Percentiles rank a stretch among this genome's conserved stretches.
phyloP scores from a whole-genome alignment of 1,140 invertebrate genomes.

The Gonioctena quinquepunctata region DNA sequence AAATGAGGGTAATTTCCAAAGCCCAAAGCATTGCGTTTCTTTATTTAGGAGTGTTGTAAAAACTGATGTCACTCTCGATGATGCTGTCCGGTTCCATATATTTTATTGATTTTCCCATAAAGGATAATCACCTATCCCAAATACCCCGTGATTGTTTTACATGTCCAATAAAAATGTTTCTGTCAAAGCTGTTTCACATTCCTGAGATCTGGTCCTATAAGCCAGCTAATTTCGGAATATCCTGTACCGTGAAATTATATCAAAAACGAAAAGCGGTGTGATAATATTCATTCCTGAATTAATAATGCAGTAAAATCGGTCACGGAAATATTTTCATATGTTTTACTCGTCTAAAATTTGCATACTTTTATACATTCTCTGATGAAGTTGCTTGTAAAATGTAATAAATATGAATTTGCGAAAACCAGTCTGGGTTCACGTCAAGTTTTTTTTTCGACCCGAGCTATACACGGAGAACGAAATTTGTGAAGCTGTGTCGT shows the following conservation, averaged over 20 bases:
- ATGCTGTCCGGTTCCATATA: no score
- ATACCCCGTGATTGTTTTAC: no score
- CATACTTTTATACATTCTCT: conserved; percentile 15
- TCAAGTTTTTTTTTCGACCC: conserved; percentile 11
- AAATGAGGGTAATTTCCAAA: no score
- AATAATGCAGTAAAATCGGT: conserved; percentile 10
- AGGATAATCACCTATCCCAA: no score
- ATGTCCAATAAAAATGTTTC: no score
- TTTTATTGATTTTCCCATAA: no score
- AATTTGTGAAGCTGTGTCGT: neutral
- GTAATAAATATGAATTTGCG: conserved; percentile 12
- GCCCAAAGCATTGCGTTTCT: no score
- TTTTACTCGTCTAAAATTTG: conserved; percentile 9
- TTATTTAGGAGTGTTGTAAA: no score
- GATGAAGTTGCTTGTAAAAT: conserved; percentile 15
- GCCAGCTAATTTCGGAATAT: neutral
- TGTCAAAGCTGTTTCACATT: no score
- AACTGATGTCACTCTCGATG: no score
- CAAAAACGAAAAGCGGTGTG: conserved; percentile 1
- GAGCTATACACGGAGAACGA: neutral
- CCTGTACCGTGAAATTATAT: conserved; percentile 7
- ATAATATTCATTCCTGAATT: conserved; percentile 13
- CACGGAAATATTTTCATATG: conserved; percentile 16
- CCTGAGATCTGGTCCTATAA: no score
- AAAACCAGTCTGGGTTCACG: conserved; percentile 10